Evolutionary conservation across 2,888 invertebrate species (phyloP).

Genomic region (Rhagophthalmus giganteus): DNA sequence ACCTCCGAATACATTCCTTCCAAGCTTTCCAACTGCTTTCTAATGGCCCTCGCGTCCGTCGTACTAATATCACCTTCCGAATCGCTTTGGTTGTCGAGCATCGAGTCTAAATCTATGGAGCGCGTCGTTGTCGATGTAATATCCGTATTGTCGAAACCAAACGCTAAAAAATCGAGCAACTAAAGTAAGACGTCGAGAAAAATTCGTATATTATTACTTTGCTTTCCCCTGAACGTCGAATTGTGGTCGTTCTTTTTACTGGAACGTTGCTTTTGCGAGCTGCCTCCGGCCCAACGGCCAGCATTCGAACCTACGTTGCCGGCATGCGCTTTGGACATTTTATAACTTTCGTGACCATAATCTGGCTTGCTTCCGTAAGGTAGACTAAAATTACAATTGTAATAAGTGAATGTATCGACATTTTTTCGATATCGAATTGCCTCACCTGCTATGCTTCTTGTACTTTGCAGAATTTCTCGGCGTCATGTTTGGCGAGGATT

Average conservation of each 20-base stretch:
- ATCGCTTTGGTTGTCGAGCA: conserved; percentile 68
- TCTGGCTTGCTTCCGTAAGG: conserved; percentile 66
- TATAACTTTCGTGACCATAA: conserved; percentile 56
- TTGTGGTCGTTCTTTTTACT: conserved; percentile 61
- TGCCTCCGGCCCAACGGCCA: conserved; percentile 46
- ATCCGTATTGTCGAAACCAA: conserved; percentile 73
- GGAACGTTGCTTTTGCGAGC: conserved; percentile 58
- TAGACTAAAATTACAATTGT: conserved; percentile 56
- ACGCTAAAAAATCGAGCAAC: conserved; percentile 58
- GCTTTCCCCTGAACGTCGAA: conserved; percentile 60
- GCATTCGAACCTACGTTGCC: conserved; percentile 40
- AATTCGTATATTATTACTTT: no score
- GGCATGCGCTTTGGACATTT: conserved; percentile 46
- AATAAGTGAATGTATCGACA: no score
- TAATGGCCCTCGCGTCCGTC: conserved; percentile 75
- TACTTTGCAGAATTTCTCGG: conserved; percentile 55
- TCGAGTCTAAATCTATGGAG: conserved; percentile 75
- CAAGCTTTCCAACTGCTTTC: conserved; percentile 78
- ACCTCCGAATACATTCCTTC: conserved; percentile 90
- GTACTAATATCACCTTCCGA: conserved; percentile 78
- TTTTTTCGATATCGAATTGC: no score
- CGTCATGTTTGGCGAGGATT: conserved; percentile 55
- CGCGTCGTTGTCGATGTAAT: conserved; percentile 78
- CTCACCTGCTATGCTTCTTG: conserved; percentile 53
- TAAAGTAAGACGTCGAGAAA: no score